Evolutionary conservation across 2,797 vertebrate genomes (phyloP).

Genomic region (Crypturellus tataupa): DNA sequence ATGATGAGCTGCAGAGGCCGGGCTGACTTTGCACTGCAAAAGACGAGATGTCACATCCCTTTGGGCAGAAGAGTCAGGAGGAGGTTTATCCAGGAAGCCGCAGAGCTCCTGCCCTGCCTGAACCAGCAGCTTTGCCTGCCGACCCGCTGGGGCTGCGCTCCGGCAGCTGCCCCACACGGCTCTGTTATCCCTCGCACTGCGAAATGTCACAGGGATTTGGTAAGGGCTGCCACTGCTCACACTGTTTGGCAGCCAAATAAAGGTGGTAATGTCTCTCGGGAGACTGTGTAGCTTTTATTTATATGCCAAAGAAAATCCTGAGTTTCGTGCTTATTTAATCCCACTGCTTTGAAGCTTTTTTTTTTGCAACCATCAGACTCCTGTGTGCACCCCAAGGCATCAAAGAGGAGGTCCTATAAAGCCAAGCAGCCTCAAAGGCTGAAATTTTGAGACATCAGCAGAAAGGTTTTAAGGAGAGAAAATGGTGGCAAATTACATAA

Average conservation of each 20-base stretch:
- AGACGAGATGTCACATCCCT: neutral
- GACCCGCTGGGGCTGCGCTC: neutral
- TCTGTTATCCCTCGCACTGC: neutral
- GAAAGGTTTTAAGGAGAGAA: neutral
- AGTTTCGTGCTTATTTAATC: neutral
- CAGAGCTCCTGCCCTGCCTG: fast-evolving
- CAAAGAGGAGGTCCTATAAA: neutral
- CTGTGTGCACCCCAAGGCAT: neutral
- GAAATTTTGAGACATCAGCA: neutral
- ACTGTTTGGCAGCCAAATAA: neutral
- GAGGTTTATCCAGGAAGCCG: neutral
- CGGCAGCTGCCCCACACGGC: neutral
- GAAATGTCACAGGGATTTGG: neutral
- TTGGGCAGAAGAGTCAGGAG: neutral
- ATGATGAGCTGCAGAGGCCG: fast-evolving
- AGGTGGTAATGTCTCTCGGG: neutral
- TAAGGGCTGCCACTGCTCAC: neutral
- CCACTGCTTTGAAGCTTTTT: neutral
- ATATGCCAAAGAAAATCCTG: neutral
- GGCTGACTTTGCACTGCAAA: neutral
- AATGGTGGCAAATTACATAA: neutral
- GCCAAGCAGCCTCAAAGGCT: neutral
- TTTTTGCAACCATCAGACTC: neutral
- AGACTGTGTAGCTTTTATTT: neutral
- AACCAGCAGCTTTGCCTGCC: neutral